These are phyloP conservation scores for Fissipunctia ypsillon DNA, from an alignment of 2,888 invertebrate species.

Conservation along the genomic window DNA sequence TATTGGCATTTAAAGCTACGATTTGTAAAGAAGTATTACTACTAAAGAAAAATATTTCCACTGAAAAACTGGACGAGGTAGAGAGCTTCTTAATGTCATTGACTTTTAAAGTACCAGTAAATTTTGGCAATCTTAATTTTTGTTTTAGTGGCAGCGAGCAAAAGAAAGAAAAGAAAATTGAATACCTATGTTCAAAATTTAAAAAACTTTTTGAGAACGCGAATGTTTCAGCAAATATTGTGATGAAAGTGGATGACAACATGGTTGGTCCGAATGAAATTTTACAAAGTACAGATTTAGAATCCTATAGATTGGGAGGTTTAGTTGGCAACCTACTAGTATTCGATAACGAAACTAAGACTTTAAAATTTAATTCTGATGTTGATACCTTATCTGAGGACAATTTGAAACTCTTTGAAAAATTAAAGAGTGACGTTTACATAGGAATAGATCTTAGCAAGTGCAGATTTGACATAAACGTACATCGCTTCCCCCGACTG, in stretches of 20 bases:
- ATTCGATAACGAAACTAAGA: slow-evolving; percentile 33
- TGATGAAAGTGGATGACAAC: slow-evolving; percentile 43
- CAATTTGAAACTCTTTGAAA: slow-evolving; percentile 29
- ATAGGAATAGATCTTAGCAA: slow-evolving; percentile 19
- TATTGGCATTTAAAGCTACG: slow-evolving; percentile 27
- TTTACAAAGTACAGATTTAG: slow-evolving; percentile 44
- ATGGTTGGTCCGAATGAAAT: slow-evolving; percentile 39
- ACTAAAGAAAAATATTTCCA: slow-evolving; percentile 7
- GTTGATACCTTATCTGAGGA: slow-evolving; percentile 16
- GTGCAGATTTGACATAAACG: slow-evolving; percentile 50
- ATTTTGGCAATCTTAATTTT: slow-evolving; percentile 51
- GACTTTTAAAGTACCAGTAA: slow-evolving; percentile 44
- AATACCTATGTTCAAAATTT: slow-evolving; percentile 36
- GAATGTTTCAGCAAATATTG: slow-evolving; percentile 6
- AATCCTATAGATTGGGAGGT: slow-evolving; percentile 38
- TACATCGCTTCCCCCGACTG: slow-evolving; percentile 42
- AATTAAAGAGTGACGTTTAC: slow-evolving; percentile 21
- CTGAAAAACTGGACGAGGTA: slow-evolving; percentile 7
- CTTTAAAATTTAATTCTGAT: slow-evolving; percentile 51
- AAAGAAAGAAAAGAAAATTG: slow-evolving; percentile 30
- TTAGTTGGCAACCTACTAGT: slow-evolving; percentile 57
- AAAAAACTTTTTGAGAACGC: slow-evolving; percentile 23
- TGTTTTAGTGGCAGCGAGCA: slow-evolving; percentile 22
- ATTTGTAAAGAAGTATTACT: slow-evolving; percentile 29
- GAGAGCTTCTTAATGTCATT: slow-evolving; percentile 22